phyloP scores from a whole-genome alignment of 2,797 vertebrate genomes.

The Odontamblyopus rebecca region DNA sequence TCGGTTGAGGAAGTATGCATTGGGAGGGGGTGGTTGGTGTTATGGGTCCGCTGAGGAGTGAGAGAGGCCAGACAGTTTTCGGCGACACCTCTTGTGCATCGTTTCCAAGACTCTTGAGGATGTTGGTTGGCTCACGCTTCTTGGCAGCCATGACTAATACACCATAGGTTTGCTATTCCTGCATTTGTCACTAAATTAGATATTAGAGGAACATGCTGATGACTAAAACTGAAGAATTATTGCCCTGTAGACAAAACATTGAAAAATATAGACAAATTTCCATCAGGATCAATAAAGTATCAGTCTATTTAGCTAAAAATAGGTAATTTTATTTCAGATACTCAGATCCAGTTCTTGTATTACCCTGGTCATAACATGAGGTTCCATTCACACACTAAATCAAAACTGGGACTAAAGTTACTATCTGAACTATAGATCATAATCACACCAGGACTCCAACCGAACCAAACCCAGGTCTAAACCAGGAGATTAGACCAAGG shows the following conservation, averaged over 20 bases:
- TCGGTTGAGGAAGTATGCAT: conserved; percentile 38
- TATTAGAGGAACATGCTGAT: not conserved
- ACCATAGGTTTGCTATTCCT: not conserved
- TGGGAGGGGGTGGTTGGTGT: conserved; percentile 29
- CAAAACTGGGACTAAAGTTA: no score
- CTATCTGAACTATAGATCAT: no score
- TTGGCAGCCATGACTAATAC: conserved; percentile 26
- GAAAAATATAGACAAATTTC: no score
- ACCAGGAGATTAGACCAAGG: not conserved
- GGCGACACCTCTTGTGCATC: conserved; percentile 2
- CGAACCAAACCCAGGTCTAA: not conserved
- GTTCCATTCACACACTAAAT: not conserved
- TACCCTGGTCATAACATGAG: not conserved
- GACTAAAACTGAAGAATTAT: not conserved
- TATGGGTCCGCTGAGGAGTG: conserved; percentile 24
- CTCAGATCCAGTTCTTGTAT: not conserved
- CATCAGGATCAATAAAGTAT: no score
- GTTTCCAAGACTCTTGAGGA: conserved; percentile 31
- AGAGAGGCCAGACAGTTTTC: conserved; percentile 30
- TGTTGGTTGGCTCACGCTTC: conserved; percentile 31
- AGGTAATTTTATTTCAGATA: not conserved
- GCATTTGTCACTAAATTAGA: not conserved
- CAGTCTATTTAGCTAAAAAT: no score
- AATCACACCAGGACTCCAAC: not conserved
- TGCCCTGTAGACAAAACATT: no score